Conservation (phyloP, 2,797 vertebrate species). For the Pseudochaenichthys georgianus region DNA sequence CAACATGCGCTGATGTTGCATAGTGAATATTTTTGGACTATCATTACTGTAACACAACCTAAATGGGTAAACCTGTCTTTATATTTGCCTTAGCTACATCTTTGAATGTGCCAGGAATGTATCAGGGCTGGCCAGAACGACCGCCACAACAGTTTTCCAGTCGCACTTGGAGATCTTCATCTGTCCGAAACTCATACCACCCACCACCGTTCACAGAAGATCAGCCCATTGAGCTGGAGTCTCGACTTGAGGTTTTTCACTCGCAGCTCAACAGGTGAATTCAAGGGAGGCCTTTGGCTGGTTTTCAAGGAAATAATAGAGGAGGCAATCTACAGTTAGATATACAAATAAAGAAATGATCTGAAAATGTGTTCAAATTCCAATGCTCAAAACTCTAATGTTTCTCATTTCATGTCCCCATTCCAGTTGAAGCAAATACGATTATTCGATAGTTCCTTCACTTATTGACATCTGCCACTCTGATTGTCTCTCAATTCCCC, state of each 20-base stretch:
- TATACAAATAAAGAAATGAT: background rate
- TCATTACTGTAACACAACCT: background rate
- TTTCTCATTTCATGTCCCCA: background rate
- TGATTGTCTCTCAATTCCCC: conserved; percentile 23
- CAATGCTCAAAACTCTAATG: background rate
- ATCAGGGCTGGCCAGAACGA: conserved; percentile 88
- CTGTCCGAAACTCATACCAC: conserved; percentile 79
- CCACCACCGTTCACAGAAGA: conserved; percentile 77
- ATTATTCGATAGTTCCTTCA: background rate
- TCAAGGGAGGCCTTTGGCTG: background rate
- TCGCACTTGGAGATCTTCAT: conserved; percentile 82
- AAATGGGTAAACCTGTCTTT: conserved; percentile 40
- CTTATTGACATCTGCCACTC: background rate
- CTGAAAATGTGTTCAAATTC: background rate
- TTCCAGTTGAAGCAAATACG: background rate
- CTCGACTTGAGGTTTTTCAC: conserved; percentile 91
- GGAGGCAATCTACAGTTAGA: background rate
- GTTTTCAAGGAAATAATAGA: background rate
- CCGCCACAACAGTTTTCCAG: conserved; percentile 66
- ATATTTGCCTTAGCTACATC: conserved; percentile 75
- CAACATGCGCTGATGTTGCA: background rate
- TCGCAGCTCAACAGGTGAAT: conserved; percentile 92
- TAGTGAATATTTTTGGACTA: background rate
- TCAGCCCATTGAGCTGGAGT: conserved; percentile 87
- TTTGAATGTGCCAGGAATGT: conserved; percentile 74